These are phyloP conservation scores for Lithobates sylvaticus DNA, from an alignment of 2,797 vertebrate genomes.

Conservation along the genomic window DNA sequence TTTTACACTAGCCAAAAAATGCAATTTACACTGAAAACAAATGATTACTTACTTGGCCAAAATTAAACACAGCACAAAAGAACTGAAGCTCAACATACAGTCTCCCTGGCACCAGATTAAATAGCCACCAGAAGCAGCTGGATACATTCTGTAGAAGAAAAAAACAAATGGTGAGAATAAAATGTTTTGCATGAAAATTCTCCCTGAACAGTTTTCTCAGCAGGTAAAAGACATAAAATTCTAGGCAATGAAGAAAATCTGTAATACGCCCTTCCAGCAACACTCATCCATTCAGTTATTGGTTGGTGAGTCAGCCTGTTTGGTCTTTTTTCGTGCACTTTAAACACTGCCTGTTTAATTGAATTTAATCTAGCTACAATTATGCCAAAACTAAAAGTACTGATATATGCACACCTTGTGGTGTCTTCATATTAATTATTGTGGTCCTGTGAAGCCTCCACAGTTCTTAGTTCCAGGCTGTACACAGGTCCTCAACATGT, in stretches of 20 bases:
- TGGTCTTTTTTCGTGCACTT: too few species aligned
- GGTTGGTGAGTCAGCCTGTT: too few species aligned
- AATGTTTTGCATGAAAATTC: background rate
- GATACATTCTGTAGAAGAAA: conserved; percentile 85
- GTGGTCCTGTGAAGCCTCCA: too few species aligned
- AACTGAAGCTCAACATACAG: conserved; percentile 95
- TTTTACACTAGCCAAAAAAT: background rate
- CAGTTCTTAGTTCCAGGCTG: too few species aligned
- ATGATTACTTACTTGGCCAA: conserved; percentile 86
- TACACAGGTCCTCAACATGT: too few species aligned
- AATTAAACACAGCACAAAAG: conserved; percentile 95
- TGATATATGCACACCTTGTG: too few species aligned
- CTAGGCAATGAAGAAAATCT: too few species aligned
- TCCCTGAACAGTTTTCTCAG: background rate
- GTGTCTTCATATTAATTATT: too few species aligned
- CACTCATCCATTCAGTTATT: background rate
- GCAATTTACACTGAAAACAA: background rate
- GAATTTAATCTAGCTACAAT: too few species aligned
- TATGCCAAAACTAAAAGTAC: too few species aligned
- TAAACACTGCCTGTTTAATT: too few species aligned
- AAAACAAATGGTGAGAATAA: background rate
- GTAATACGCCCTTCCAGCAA: background rate
- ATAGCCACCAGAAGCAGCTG: conserved; percentile 94
- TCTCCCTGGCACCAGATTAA: conserved; percentile 85
- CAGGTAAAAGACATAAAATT: background rate